A percentile compares a stretch with the other conserved stretches of the same genome.
Conservation (phyloP, 2,888 invertebrate genomes). For the Machimus rusticus region DNA sequence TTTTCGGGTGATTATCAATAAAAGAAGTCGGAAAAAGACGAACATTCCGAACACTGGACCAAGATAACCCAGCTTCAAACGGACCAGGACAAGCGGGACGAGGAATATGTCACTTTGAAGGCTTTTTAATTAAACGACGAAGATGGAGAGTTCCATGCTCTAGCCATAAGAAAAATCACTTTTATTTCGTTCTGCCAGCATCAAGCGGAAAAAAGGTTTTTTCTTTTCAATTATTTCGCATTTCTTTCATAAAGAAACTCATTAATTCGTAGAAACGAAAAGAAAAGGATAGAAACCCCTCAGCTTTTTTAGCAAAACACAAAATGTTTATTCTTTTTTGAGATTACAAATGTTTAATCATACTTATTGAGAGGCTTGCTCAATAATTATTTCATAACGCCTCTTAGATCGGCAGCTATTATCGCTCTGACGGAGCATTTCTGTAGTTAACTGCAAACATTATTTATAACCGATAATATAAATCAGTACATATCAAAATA, state of each 20-base stretch:
- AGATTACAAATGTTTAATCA: background rate
- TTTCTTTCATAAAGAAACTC: background rate
- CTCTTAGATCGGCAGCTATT: background rate
- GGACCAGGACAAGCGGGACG: background rate
- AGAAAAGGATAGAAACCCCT: background rate
- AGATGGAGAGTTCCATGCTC: background rate
- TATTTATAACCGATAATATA: background rate
- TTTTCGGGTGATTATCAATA: constrained; percentile 39
- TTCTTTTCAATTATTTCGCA: background rate
- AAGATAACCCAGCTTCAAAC: background rate
- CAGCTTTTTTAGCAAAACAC: background rate
- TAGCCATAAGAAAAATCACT: background rate
- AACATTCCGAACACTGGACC: background rate
- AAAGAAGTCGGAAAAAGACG: background rate
- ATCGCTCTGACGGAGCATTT: background rate
- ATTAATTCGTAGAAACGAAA: background rate
- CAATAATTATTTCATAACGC: background rate
- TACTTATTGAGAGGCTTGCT: background rate
- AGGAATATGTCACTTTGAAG: background rate
- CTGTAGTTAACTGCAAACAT: background rate
- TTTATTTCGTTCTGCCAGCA: background rate
- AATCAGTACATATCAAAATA: background rate
- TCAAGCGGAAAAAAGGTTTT: background rate
- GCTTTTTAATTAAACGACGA: background rate
- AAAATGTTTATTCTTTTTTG: background rate